Evolutionary conservation across 2,113 vertebrate genomes (phyloP), one percentile per base, ranked within the genome.

Genomic region (Hepsetus odoe): DNA sequence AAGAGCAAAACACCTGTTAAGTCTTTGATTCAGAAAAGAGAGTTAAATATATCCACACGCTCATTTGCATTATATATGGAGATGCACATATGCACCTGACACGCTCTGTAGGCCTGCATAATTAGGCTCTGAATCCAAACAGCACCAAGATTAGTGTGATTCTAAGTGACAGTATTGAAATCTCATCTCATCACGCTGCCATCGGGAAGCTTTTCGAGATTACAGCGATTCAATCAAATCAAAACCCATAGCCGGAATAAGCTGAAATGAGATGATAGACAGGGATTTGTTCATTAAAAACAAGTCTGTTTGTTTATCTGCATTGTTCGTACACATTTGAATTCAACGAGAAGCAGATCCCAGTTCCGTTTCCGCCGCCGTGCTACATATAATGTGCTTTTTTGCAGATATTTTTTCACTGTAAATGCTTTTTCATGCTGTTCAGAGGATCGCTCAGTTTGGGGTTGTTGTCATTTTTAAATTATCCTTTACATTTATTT

Each of bases 1-100:
- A 55, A 79, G 44, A 68, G 38, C 53, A 20, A 69, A 68, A 82
- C 68, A 80, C 71, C 58, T 78, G 69, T 82, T 74, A 35, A 49
- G 22, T 67, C 32, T 65, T 49, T 49, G 62, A 58, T 74, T 82
- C 67, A 65, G 74, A 32, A 75, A 74, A 38, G 64, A 74, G 26
- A 65, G 44, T 59, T 76, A 44, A 74, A 79, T 67, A 72, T 65
- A 14, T 78, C 61, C 44, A 55, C 20, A 20, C 68, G 6, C n/a
- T 46, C 9, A 58, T 72, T 82, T 55, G 46, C 80, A 56, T 77
- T 42, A 65, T 55, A 51, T 9, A 58, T 65, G 73, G 56, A 51
- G 69, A 79, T 73, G 55, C 35, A 66, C 53, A 59, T 20, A 35
- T 1, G 8, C 44, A 65, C 42, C 32, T 32, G n/a, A 32, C 3